Base-by-base conservation (phyloP, 1,140 invertebrate genomes). In the Zaprionus ghesquierei region DNA sequence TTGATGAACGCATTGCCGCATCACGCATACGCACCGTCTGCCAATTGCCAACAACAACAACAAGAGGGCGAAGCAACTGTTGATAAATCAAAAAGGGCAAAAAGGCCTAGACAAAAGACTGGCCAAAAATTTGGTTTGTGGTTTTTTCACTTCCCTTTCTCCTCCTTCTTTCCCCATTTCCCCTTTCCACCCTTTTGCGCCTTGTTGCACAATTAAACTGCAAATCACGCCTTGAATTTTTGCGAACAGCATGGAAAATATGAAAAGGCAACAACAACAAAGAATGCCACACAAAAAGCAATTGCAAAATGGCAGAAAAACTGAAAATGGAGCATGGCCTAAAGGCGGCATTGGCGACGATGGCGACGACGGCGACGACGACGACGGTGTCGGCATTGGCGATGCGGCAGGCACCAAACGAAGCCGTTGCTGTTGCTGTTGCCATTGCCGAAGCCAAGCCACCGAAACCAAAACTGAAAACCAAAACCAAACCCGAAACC, bases 171-270 rank as follows among this genome's bases (percentile, higher is more conserved):
- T 1, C 13, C 1, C 3, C 8, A 1, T 18, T 15, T 1, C 8
- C 9, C 66, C 71, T 72, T 79, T 76, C 75, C 66, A 51, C 78
- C 75, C 49, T n/a, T n/a, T n/a, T n/a, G n/a, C n/a, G n/a, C n/a
- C 33, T 84, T 86, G 70, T 71, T 82, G 84, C 79, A 89, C 84
- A 89, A 89, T 87, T 87, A 87, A 89, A 89, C 82, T 77, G 82
- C 79, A 87, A 87, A 87, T 87, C 84, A 87, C 79, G 82, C 84
- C 82, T 79, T 62, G 77, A 76, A 79, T 74, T 79, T 77, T 23
- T 53, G 33, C 25, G 13, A 27, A 23, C 33, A 35, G 35, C 35
- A 29, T 13, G 13, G 35, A 15, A 31, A 20, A 58, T 23, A 58
- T 41, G 41, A 61, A 69, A 49, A 69, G 53, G 27, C 38, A 68